A percentile compares a stretch with the other conserved stretches of the same genome.
Conservation (phyloP, 2,888 invertebrate species). For the Nesidiocoris tenuis region DNA sequence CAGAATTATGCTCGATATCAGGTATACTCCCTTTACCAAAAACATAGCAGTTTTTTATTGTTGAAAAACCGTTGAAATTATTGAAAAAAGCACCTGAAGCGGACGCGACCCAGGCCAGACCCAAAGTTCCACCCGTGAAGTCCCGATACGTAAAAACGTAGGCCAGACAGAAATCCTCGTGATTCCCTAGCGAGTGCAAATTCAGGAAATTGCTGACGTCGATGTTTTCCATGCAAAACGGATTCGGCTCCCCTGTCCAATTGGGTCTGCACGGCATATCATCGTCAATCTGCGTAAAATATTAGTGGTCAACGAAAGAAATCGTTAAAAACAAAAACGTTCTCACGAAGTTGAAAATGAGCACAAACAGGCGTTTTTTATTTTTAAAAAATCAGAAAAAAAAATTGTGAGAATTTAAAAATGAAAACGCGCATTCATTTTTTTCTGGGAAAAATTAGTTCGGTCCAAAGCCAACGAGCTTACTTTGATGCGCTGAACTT, state of each 20-base stretch:
- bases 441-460: too few species aligned
- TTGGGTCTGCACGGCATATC: conserved; percentile 71
- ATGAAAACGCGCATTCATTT: too few species aligned
- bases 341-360: neutral
- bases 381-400: too few species aligned
- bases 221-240: conserved; percentile 94
- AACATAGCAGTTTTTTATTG: too few species aligned
- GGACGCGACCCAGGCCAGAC: conserved; percentile 98
- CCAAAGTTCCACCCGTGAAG: conserved; percentile 96
- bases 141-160: conserved; percentile 98
- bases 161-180: conserved; percentile 98
- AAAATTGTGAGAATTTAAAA: too few species aligned
- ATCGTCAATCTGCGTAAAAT: conserved; percentile 78
- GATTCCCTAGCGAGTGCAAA: conserved; percentile 93
- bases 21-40: too few species aligned
- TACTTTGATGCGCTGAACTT: conserved; percentile 84
- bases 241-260: conserved; percentile 69
- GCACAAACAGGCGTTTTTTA: too few species aligned
- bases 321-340: conserved; percentile 42
- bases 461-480: too few species aligned
- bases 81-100: conserved; percentile 77
- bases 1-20: too few species aligned
- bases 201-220: conserved; percentile 99
- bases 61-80: too few species aligned
- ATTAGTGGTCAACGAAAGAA: conserved; percentile 49